These are phyloP conservation scores for Netelia fuscicornis DNA, from an alignment of 2,888 invertebrate genomes.

Conservation along the genomic window DNA sequence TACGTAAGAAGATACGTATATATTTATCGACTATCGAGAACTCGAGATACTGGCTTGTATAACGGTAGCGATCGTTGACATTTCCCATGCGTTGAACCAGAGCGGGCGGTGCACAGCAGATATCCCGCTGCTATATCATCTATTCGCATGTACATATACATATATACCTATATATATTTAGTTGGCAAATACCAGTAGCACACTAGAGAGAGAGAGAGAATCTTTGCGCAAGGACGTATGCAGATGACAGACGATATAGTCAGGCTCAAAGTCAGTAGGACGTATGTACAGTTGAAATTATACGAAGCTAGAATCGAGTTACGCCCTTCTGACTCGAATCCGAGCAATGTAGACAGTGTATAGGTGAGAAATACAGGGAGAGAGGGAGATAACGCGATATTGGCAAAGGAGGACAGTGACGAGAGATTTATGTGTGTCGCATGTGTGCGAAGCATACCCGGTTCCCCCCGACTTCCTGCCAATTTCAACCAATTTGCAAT, in stretches of 20 bases:
- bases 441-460: constrained; percentile 31
- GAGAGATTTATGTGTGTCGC: constrained; percentile 26
- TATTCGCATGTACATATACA: constrained; percentile 7
- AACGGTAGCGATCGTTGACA: constrained; percentile 68
- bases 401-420: constrained; percentile 56
- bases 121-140: constrained; percentile 31
- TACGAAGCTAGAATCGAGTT: background rate
- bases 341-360: constrained; percentile 1
- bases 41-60: constrained; percentile 10
- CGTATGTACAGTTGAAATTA: background rate
- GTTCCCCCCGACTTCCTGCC: constrained; percentile 84
- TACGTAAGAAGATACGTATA: background rate
- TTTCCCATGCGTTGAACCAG: constrained; percentile 63
- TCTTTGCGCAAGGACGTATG: constrained; percentile 61
- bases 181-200: constrained; percentile 36
- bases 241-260: constrained; percentile 50
- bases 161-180: background rate
- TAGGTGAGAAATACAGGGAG: constrained; percentile 40
- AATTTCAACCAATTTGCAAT: constrained; percentile 84
- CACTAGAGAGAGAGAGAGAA: constrained; percentile 12
- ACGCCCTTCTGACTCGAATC: constrained; percentile 13
- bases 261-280: constrained; percentile 4
- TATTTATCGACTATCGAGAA: constrained; percentile 3
- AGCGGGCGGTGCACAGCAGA: constrained; percentile 36
- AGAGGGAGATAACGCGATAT: constrained; percentile 43